Base-by-base conservation (phyloP, 2,888 invertebrate species). In the Trachelus stipa region DNA sequence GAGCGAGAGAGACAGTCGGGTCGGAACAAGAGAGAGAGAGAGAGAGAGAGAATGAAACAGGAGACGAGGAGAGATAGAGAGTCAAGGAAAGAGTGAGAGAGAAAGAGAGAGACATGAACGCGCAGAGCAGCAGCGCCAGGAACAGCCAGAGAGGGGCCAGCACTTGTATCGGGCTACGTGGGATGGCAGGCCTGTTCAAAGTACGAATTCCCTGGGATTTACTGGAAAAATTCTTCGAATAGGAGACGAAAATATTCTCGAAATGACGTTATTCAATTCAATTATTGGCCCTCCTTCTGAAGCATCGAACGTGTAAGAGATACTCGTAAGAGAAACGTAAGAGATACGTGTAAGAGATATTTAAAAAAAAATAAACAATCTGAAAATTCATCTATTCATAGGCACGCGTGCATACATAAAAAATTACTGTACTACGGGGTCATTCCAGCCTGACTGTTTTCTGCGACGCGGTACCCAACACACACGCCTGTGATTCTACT, bases 111-210 rank as follows among this genome's bases (percentile, higher is more conserved):
- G 31, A 74, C 37, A 35, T 87, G 88, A 86, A 85, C 85, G 88
- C 87, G 87, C 85, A 82, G 82, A 88, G 85, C 85, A 85, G 80
- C 83, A 73, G 68, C 81, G 81, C 81, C 81, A 79, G 81, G 79
- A 82, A 81, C 81, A 80, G 78, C 80, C 82, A 81, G 30, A 33
- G 81, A 81, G 81, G 79, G 80, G 77, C 35, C 69, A 68, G 71
- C 75, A 73, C 69, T 79, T 79, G 75, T 79, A 79, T 79, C 77
- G 77, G 75, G 34, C 75, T 69, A 73, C 77, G 77, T 73, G 76
- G 77, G 77, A 77, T 77, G 73, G 77, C 73, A 77, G 68, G 77
- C 73, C 75, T 74, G 40, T 40, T 40, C 40, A 15, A 40, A 40
- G 40, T 40, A 40, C 40, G 40, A 40, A 15, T 40, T 40, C 40